Evolutionary conservation across 2,888 invertebrate genomes (phyloP), one percentile per base, ranked within the genome.

Genomic region (Ochlodes sylvanus): DNA sequence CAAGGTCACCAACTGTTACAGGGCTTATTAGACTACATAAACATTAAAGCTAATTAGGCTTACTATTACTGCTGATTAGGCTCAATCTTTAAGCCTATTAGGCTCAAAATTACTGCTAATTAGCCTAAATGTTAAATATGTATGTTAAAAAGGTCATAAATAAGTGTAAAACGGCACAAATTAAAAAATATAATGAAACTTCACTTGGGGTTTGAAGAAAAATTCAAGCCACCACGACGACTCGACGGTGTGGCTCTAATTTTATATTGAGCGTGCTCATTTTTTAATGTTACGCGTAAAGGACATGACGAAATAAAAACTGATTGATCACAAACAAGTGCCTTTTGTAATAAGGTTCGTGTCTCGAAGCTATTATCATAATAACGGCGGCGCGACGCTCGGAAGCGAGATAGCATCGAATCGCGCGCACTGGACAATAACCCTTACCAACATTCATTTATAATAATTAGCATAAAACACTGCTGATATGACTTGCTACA

Each of bases 401-500:
- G 89, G 89, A 88, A 89, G 74, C 81, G 63, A 86, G 92, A 92
- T 92, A 90, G 81, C 81, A 92, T 92, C 92, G 80, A 82, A 89
- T 90, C 88, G 90, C 89, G 88, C 85, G 84, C 88, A 83, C 81
- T 92, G 92, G 92, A 91, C 91, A 90, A 91, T 91, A 89, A 91
- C 91, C 92, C 89, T 88, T 84, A 87, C 81, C 76, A 75, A 82
- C 85, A 83, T 85, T 87, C 84, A 87, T 87, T 89, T 87, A 87
- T 88, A 83, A 87, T 87, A 84, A 89, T 88, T 87, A 87, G 76
- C 85, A 86, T 88, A 86, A 85, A 82, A 81, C 75, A 78, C 71
- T 74, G 76, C 76, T 79, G 76, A 79, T 83, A 83, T 81, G 78
- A 77, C 76, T 80, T 78, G 76, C 76, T 71, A 76, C 81, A 77